phyloP scores from a whole-genome alignment of 2,113 vertebrate genomes.

The Herpetotheres cachinnans region DNA sequence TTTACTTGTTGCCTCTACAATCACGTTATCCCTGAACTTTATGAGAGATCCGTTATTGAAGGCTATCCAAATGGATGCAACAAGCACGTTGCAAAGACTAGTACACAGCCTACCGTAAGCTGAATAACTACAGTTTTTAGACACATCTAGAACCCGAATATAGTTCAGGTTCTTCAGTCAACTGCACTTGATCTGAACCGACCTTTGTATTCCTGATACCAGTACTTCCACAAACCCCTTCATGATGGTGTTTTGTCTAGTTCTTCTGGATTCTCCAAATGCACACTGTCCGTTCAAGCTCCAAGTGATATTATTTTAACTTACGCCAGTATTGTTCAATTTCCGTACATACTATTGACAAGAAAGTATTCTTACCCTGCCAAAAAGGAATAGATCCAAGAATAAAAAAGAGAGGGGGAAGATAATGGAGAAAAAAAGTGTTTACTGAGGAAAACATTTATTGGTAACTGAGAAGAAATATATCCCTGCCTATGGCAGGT shows the following conservation, averaged over 20 bases:
- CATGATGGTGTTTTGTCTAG: rapidly evolving
- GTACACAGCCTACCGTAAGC: not conserved
- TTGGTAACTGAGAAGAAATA: not conserved
- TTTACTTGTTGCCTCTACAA: not conserved
- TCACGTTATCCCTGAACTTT: not conserved
- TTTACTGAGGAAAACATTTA: not conserved
- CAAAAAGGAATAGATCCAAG: not conserved
- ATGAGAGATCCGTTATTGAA: not conserved
- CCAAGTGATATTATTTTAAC: not conserved
- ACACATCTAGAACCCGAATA: not conserved
- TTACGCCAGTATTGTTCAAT: too few species aligned
- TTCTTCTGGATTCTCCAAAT: not conserved
- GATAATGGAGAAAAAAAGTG: not conserved
- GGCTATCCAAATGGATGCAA: not conserved
- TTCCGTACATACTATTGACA: not conserved
- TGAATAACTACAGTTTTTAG: not conserved
- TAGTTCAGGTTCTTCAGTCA: not conserved
- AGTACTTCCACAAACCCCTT: not conserved
- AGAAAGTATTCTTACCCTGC: too few species aligned
- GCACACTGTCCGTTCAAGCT: not conserved
- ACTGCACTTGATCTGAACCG: not conserved
- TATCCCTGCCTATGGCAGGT: too few species aligned
- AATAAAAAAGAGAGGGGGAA: not conserved
- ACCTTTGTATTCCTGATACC: not conserved
- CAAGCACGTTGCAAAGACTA: not conserved